Percentiles rank a stretch among this genome's conserved stretches.
These are phyloP conservation scores for Isurus oxyrinchus DNA, from an alignment of 2,113 vertebrate genomes.

Conservation along the genomic window DNA sequence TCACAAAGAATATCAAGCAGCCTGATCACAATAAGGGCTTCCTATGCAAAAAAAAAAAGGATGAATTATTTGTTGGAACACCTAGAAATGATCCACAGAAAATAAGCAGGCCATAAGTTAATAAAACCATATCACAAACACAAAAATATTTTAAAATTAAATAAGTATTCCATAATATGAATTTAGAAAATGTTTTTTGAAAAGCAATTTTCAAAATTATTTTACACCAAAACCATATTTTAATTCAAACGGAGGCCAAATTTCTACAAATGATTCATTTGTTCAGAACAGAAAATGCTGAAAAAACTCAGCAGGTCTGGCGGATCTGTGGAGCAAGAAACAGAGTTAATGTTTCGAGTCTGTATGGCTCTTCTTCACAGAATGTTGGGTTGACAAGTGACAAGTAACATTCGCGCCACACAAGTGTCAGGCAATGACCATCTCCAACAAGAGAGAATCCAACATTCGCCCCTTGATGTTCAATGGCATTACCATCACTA, in stretches of 20 bases:
- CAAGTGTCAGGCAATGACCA: too few relatives aligned
- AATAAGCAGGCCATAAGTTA: background rate
- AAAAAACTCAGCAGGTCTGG: too few relatives aligned
- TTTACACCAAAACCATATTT: background rate
- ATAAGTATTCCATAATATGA: conserved; percentile 49
- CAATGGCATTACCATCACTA: too few relatives aligned
- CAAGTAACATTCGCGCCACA: too few relatives aligned
- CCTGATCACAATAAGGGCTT: conserved; percentile 68
- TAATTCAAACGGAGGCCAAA: background rate
- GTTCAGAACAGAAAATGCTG: background rate
- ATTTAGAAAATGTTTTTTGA: conserved; percentile 47
- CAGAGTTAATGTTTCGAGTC: too few relatives aligned
- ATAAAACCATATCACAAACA: background rate
- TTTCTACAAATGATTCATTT: background rate
- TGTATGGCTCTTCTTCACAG: too few relatives aligned
- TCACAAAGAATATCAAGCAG: conserved; percentile 87
- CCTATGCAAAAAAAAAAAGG: conserved; percentile 58
- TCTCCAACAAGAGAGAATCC: too few relatives aligned
- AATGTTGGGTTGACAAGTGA: too few relatives aligned
- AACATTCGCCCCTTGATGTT: too few relatives aligned
- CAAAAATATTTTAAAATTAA: conserved; percentile 51
- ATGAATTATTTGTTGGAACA: conserved; percentile 17
- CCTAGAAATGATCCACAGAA: background rate
- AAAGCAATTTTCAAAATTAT: background rate
- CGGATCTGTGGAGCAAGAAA: too few relatives aligned